Evolutionary conservation across 2,888 invertebrate genomes (phyloP).

Genomic region (Spisula subtruncata): DNA sequence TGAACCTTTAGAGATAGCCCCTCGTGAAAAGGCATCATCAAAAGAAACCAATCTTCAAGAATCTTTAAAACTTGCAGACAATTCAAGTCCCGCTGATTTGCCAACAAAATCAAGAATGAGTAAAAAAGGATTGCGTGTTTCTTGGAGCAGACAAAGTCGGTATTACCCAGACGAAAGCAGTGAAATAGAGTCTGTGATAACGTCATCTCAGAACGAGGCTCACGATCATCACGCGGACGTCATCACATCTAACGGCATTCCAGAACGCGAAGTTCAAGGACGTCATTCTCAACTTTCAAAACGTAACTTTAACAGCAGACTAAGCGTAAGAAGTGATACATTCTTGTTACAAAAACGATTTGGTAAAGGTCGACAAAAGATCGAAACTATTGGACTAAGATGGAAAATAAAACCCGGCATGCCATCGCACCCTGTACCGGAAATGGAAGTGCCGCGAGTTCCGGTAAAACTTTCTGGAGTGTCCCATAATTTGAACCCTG

Average conservation of each 20-base stretch:
- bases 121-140: slow-evolving; percentile 73
- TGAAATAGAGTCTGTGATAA: slow-evolving; percentile 45
- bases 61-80: slow-evolving; percentile 59
- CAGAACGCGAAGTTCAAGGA: background rate
- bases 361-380: slow-evolving; percentile 63
- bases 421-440: background rate
- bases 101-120: slow-evolving; percentile 65
- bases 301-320: slow-evolving; percentile 48
- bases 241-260: slow-evolving; percentile 35
- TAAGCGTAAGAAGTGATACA: slow-evolving; percentile 63
- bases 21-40: slow-evolving; percentile 41
- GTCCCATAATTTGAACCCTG: slow-evolving; percentile 74
- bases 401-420: slow-evolving; percentile 70
- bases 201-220: slow-evolving; percentile 33
- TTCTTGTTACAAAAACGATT: slow-evolving; percentile 46
- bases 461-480: slow-evolving; percentile 25
- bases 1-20: slow-evolving; percentile 56
- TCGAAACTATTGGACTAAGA: slow-evolving; percentile 75
- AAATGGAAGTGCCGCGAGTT: slow-evolving; percentile 36
- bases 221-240: slow-evolving; percentile 27
- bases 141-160: slow-evolving; percentile 74
- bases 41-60: slow-evolving; percentile 45
- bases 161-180: slow-evolving; percentile 54
- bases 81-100: slow-evolving; percentile 62
- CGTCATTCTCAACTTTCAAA: slow-evolving; percentile 8